Evolutionary conservation across 2,113 vertebrate genomes (phyloP), one percentile per base, ranked within the genome.

Genomic region (Lasiurus borealis): DNA sequence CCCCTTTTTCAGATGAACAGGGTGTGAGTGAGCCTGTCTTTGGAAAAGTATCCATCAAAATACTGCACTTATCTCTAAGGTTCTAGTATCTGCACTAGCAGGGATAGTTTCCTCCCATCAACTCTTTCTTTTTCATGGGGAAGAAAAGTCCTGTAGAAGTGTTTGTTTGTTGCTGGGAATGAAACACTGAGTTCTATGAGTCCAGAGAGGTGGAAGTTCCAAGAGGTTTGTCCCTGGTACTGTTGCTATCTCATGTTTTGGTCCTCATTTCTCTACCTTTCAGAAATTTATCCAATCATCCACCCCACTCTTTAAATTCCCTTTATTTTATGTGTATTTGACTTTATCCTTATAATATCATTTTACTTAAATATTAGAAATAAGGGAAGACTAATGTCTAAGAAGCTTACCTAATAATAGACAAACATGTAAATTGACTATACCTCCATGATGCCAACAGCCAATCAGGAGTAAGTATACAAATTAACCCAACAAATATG

Each of bases 201-300:
- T 36, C 44, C 59, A 19, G 4, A 11, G 7, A 23, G 3, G 3
- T 25, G 46, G 29, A 11, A 11, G 1, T 0, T 8, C 1, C 52
- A 21, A 3, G 3, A 8, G 31, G 9, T 34, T 69, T 19, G 0
- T n/a, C 12, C 13, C 40, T 2, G 2, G 18, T 31, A 12, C 48
- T 76, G 9, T 19, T 10, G 7, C 31, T 48, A 46, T 23, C 31
- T 77, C 0, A 7, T 66, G 19, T 78, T 68, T 54, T 52, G 12
- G 21, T 18, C 14, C 19, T 54, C 3, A 54, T 36, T 25, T 85
- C 19, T 88, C 48, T n/a, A 6, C n/a, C 31, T 59, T 31, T 90
- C 40, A 68, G 40, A 75, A 90, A 84, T 18, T 18, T 50, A 72
- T 29, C 14, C n/a, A 27, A 16, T 46, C 23, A 59, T 12, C 4